Evolutionary conservation across 2,888 invertebrate species (phyloP).

Genomic region (Bellardia bayeri): DNA sequence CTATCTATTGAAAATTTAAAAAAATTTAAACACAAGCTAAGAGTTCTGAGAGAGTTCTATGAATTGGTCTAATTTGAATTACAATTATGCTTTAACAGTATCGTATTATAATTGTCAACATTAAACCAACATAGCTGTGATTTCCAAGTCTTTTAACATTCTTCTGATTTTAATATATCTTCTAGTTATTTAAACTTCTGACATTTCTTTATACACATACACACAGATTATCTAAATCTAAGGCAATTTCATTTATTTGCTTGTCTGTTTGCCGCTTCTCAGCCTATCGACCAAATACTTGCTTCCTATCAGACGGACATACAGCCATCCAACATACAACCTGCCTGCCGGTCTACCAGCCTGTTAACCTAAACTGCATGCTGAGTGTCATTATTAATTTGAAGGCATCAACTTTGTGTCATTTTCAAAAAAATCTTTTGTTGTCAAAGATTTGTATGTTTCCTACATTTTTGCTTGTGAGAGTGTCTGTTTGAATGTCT

Average conservation of each 20-base stretch:
- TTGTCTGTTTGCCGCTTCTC: slow-evolving; percentile 3
- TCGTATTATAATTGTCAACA: no score
- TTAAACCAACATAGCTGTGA: no score
- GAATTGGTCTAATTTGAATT: no score
- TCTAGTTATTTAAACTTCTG: neutral
- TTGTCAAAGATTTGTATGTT: slow-evolving; percentile 54
- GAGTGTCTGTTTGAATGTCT: slow-evolving; percentile 8
- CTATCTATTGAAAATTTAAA: no score
- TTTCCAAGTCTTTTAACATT: no score
- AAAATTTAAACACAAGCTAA: no score
- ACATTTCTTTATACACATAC: neutral
- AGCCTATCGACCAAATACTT: neutral
- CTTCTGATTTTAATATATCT: no score
- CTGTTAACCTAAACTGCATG: slow-evolving; percentile 54
- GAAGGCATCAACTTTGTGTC: slow-evolving; percentile 80
- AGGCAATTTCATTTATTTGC: slow-evolving; percentile 22
- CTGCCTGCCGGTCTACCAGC: neutral
- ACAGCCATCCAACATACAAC: neutral
- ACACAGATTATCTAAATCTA: neutral
- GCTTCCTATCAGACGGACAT: neutral
- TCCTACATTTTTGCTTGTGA: slow-evolving; percentile 1
- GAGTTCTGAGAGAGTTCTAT: no score
- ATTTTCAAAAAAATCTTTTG: slow-evolving; percentile 62
- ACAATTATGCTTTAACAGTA: no score
- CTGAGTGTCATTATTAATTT: slow-evolving; percentile 80